Conservation (phyloP, 2,113 vertebrate genomes). For the Nothoprocta pentlandii region DNA sequence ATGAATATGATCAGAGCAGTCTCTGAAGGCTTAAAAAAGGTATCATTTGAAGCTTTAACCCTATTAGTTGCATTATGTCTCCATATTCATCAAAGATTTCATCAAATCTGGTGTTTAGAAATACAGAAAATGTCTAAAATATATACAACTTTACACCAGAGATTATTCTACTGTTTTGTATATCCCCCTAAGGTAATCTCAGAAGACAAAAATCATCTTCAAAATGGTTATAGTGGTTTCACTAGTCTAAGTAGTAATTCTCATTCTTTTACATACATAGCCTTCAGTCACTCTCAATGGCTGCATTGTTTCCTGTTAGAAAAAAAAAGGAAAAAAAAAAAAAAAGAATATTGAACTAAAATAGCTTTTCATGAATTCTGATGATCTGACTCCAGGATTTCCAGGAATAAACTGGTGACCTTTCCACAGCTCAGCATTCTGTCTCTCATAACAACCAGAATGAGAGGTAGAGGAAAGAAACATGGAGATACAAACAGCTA, state of each 20-base stretch:
- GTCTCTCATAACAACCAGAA: not conserved
- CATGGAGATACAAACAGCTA: not conserved
- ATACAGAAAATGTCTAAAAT: not conserved
- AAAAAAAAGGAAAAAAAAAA: not conserved
- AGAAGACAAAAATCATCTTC: not conserved
- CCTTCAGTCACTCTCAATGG: not conserved
- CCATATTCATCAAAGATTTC: not conserved
- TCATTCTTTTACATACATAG: not conserved
- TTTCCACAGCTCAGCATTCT: not conserved
- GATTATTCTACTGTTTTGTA: not conserved
- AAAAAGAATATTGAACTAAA: conserved; percentile 14
- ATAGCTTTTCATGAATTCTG: conserved; percentile 52
- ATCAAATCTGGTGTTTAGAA: not conserved
- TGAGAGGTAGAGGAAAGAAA: not conserved
- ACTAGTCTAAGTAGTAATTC: not conserved
- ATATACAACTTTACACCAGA: not conserved
- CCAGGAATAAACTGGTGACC: conserved; percentile 47
- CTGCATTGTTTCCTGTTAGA: not conserved
- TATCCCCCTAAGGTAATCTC: not conserved
- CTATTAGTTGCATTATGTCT: not conserved
- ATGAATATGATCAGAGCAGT: not conserved
- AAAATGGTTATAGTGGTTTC: not conserved
- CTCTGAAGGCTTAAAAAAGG: not conserved
- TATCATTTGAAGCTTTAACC: not conserved
- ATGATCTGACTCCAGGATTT: conserved; percentile 53